Base-by-base conservation (phyloP, 2,113 vertebrate genomes). In the Irena cyanogastra region DNA sequence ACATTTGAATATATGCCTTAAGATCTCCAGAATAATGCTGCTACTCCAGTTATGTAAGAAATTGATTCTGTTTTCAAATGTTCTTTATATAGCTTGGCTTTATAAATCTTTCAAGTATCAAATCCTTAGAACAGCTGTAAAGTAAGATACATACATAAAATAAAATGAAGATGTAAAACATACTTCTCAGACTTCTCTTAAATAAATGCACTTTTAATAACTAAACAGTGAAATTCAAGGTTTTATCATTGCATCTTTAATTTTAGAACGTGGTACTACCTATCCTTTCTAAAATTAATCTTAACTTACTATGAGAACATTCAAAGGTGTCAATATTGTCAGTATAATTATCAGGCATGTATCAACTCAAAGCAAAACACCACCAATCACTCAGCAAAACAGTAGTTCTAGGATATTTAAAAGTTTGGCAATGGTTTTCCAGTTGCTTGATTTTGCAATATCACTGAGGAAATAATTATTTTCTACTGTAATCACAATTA, bases 191-290 rank as follows among this genome's bases (percentile, higher is more conserved):
- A 52, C 7, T 59, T 84, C n/a, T 57, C 26, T 80, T 69, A 93
- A 70, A 78, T 81, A 93, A 94, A 95, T 49, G 13, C 42, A 79
- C 7, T 85, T 60, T 47, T 72, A 78, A 57, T 77, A 95, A 93
- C 81, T 63, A 76, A 92, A 91, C 83, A 49, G 16, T 83, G 31
- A 37, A 77, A 76, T 30, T 82, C 37, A 16, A 91, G 61, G 17
- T 57, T 94, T 96, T 83, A 65, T 78, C 21, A 47, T 56, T 19
- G 68, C 6, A 47, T n/a, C 33, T 78, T 77, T 71, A 39, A 78
- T 90, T 97, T 93, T 85, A 94, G 84, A 95, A 90, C 59, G 54
- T 66, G 37, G 31, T 65, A 91, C 80, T 64, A 86, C 44, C 42
- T 74, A 52, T 60, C 27, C 37, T 85, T 80, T 91, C 41, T 96